A percentile compares a stretch with the other conserved stretches of the same genome.
phyloP scores from a whole-genome alignment of 2,888 invertebrate genomes.

The Neoscelio sp. region DNA sequence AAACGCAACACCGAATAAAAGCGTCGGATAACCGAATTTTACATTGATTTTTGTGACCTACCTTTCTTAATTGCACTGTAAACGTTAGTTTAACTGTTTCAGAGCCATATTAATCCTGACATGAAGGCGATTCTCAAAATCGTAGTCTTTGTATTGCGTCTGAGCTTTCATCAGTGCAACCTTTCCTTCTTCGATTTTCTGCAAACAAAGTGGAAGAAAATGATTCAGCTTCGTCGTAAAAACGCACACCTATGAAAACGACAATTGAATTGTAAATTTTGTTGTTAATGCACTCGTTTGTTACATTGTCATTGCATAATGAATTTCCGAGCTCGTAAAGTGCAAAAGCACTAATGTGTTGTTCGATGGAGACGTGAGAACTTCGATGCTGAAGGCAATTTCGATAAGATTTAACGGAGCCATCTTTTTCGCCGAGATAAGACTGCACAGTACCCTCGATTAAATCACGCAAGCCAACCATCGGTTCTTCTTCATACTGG shows the following conservation, averaged over 20 bases:
- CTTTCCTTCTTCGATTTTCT: conserved; percentile 85
- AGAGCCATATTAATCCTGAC: conserved; percentile 86
- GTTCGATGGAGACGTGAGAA: conserved; percentile 73
- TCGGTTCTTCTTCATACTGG: conserved; percentile 83
- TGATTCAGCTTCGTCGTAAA: neutral
- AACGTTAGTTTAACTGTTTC: conserved; percentile 73
- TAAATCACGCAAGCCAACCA: conserved; percentile 84
- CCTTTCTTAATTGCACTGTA: neutral
- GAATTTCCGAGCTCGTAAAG: conserved; percentile 86
- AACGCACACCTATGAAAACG: neutral
- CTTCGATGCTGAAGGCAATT: conserved; percentile 77
- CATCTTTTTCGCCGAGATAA: conserved; percentile 81
- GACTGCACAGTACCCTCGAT: conserved; percentile 84
- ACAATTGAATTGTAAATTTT: too few relatives aligned
- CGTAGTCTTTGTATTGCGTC: conserved; percentile 86
- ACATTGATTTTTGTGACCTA: too few relatives aligned
- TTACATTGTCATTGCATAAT: conserved; percentile 75
- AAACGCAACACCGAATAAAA: too few relatives aligned
- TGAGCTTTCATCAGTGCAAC: conserved; percentile 83
- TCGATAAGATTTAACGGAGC: conserved; percentile 74
- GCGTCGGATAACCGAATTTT: too few relatives aligned
- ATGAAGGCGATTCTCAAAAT: conserved; percentile 87
- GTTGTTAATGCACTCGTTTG: too few relatives aligned
- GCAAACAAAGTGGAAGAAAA: conserved; percentile 72
- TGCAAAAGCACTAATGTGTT: conserved; percentile 87